Evolutionary conservation across 2,797 vertebrate genomes (phyloP), one percentile per base, ranked within the genome.

Genomic region (Hirundo rustica): DNA sequence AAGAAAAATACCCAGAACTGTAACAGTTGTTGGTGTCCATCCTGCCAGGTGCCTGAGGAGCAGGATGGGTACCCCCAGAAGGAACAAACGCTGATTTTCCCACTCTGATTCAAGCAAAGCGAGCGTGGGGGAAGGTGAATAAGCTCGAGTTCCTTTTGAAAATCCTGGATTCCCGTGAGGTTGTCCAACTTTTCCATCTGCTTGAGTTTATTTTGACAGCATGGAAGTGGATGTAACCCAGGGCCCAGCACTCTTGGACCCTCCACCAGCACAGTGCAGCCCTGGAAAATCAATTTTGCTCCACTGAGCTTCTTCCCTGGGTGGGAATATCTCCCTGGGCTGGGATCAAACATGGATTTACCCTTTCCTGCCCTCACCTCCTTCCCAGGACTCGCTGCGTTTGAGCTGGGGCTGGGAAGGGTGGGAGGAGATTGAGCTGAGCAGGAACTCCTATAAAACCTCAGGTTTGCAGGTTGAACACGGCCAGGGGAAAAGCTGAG

Each of bases 371-470:
- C 5, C 36, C 32, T 89, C 53, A 10, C 34, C 23, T 67, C 6
- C 0, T 44, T 74, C 27, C 66, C 57, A 78, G 30, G 26, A 20
- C 32, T 65, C 8, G 4, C 26, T 14, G 20, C 66, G 40, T 36
- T 51, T 86, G 42, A 79, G 44, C 45, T 11, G 6, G 51, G 14
- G 2, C 30, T 81, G 74, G 34, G 13, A 48, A 45, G 44, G 21
- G 16, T 36, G 29, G 9, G 40, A 47, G 25, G 27, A 54, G 25
- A 25, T 48, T 0, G 9, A 36, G 21, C 2, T 0, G 2, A 67
- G 34, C 54, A 90, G 40, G 64, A 89, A 58, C 20, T 64, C 51
- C 50, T 13, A 1, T 3, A 62, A 60, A 62, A 7, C 23, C 50
- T 66, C 44, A 14, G 51, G 5, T 84, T 6, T 25, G 26, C 55